Evolutionary conservation across 2,113 vertebrate genomes (phyloP), one percentile per base, ranked within the genome.

Genomic region (Otocyon megalotis): DNA sequence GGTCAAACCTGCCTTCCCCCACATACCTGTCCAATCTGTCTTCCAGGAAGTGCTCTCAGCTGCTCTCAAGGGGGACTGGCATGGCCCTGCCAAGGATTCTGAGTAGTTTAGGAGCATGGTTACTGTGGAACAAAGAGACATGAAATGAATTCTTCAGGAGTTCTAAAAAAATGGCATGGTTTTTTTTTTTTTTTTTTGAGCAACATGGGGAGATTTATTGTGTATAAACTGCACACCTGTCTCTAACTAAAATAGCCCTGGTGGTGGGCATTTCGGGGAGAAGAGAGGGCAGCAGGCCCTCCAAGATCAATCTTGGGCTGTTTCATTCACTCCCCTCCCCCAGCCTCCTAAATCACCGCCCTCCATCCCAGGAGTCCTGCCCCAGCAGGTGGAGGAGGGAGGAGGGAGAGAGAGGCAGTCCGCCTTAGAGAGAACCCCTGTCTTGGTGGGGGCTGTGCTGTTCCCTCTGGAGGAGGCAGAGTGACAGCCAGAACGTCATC

Each of bases 201-300:
- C 63, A 88, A 90, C 71, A 37, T 30, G 26, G 9, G 24, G 54
- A 37, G 32, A 53, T 54, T 69, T 19, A 30, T 3, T 4, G 16
- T 14, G n/a, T 56, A n/a, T n/a, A 11, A 28, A 62, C 32, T 5
- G 2, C 3, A 28, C 16, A 6, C 26, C 12, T 1, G 0, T 28
- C 60, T 24, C 37, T 54, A 26, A 14, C 26, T 12, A 65, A 71
- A 69, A 32, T 2, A 22, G n/a, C 67, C 30, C 19, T 22, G 19
- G 32, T 12, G 20, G 15, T 0, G 13, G n/a, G 1, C 20, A 26
- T 35, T 63, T 58, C 13, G 11, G 50, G 65, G 15, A 4, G 26
- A 26, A 80, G 74, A 56, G 26, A 54, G 26, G 8, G 50, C 3
- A 0, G 13, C 2, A 3, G 26, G 15, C 48, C 37, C 77, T 50